Evolutionary conservation across 2,113 vertebrate species (phyloP).

Genomic region (Corythoichthys intestinalis): DNA sequence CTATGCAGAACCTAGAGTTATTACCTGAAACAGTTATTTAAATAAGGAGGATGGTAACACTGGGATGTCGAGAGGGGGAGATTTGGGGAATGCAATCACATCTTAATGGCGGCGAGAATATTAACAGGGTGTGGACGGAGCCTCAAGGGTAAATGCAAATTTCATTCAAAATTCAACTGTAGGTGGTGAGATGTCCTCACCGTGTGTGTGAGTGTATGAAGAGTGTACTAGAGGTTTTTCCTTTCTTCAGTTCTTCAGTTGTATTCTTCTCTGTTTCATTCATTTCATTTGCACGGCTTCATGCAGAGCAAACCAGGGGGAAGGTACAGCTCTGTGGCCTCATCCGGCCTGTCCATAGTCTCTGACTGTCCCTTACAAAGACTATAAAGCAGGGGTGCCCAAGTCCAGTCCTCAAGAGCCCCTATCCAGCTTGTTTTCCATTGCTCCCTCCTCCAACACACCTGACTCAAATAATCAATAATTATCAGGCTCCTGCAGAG

Average conservation of each 20-base stretch:
- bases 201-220: conserved; percentile 8
- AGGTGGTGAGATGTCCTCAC: conserved; percentile 35
- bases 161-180: conserved; percentile 46
- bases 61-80: conserved; percentile 23
- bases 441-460: too few relatives aligned
- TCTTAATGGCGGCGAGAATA: conserved; percentile 63
- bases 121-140: conserved; percentile 52
- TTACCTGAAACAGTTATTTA: conserved; percentile 52
- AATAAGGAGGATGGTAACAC: conserved; percentile 31
- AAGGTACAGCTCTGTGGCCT: too few relatives aligned
- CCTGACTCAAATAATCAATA: too few relatives aligned
- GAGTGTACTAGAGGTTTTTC: neutral
- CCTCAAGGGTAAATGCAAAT: conserved; percentile 61
- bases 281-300: conserved; percentile 14
- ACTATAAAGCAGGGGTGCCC: too few relatives aligned
- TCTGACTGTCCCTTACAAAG: too few relatives aligned
- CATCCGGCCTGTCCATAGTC: too few relatives aligned
- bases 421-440: too few relatives aligned
- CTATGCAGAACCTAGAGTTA: conserved; percentile 54
- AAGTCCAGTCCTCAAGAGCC: too few relatives aligned
- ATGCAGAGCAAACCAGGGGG: neutral
- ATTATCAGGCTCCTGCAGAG: too few relatives aligned
- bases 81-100: conserved; percentile 52
- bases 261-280: neutral
- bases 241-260: neutral